A percentile compares a stretch with the other conserved stretches of the same genome.
Conservation (phyloP, 2,888 invertebrate genomes). For the Volucella inanis region DNA sequence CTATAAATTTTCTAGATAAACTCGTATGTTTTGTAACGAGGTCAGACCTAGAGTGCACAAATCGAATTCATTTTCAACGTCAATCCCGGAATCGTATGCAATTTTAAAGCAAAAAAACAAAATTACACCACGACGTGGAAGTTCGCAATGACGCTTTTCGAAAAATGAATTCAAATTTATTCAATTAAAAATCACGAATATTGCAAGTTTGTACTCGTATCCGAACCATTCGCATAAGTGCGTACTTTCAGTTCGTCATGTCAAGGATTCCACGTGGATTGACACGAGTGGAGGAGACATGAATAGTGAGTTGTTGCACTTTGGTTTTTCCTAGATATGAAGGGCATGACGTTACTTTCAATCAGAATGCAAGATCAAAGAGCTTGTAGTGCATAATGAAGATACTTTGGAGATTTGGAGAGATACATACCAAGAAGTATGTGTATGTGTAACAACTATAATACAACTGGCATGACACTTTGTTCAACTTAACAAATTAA, state of each 20-base stretch:
- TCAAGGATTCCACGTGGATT: slow-evolving; percentile 25
- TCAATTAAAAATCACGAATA: slow-evolving; percentile 25
- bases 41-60: too few relatives aligned
- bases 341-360: background rate
- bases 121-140: slow-evolving; percentile 3
- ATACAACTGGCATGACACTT: too few relatives aligned
- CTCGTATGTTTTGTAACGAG: too few relatives aligned
- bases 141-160: background rate
- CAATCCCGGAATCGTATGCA: too few relatives aligned
- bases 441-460: too few relatives aligned
- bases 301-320: background rate
- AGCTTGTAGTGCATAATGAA: too few relatives aligned
- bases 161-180: slow-evolving; percentile 40
- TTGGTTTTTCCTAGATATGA: background rate
- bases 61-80: too few relatives aligned
- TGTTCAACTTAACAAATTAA: too few relatives aligned
- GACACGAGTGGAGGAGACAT: background rate
- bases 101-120: background rate
- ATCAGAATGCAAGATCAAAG: too few relatives aligned
- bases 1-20: too few relatives aligned
- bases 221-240: background rate
- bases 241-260: slow-evolving; percentile 27
- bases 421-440: too few relatives aligned
- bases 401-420: too few relatives aligned
- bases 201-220: background rate